Percentiles rank a stretch among this genome's conserved stretches.
phyloP scores from a whole-genome alignment of 2,113 vertebrate species.

The Prunella himalayana region DNA sequence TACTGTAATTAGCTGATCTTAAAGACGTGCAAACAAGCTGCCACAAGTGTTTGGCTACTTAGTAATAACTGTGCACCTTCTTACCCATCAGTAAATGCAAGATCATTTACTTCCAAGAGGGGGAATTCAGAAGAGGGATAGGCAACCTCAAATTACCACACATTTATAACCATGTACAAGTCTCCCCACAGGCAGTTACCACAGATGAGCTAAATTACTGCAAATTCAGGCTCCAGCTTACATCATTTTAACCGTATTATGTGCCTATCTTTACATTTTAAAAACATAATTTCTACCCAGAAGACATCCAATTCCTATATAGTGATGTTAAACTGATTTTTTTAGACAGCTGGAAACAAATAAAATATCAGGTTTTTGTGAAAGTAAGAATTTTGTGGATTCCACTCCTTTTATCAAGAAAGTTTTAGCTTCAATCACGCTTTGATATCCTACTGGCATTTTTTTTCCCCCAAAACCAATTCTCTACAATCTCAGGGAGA shows the following conservation, averaged over 20 bases:
- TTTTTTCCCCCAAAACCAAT: not conserved
- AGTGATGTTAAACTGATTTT: not conserved
- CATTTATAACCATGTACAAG: constrained; percentile 48
- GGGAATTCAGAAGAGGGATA: constrained; percentile 65
- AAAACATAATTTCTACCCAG: constrained; percentile 2
- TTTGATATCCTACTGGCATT: not conserved
- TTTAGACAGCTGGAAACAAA: not conserved
- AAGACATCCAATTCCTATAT: not conserved
- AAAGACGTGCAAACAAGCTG: constrained; percentile 39
- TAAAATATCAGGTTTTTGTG: not conserved
- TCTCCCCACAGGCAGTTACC: constrained; percentile 60
- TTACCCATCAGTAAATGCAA: constrained; percentile 40
- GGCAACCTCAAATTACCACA: constrained; percentile 67
- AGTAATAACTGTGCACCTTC: constrained; percentile 32
- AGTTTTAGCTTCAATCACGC: not conserved
- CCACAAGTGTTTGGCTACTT: constrained; percentile 47
- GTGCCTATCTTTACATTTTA: constrained; percentile 23
- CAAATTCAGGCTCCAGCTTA: constrained; percentile 30
- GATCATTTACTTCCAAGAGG: constrained; percentile 55
- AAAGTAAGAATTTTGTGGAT: not conserved
- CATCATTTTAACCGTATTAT: constrained; percentile 9
- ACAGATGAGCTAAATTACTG: constrained; percentile 55
- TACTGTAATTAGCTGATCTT: constrained; percentile 25
- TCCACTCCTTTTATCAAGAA: not conserved
- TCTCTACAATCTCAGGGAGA: not conserved